Conservation (phyloP, 2,888 invertebrate genomes). For the Volucella zonaria region DNA sequence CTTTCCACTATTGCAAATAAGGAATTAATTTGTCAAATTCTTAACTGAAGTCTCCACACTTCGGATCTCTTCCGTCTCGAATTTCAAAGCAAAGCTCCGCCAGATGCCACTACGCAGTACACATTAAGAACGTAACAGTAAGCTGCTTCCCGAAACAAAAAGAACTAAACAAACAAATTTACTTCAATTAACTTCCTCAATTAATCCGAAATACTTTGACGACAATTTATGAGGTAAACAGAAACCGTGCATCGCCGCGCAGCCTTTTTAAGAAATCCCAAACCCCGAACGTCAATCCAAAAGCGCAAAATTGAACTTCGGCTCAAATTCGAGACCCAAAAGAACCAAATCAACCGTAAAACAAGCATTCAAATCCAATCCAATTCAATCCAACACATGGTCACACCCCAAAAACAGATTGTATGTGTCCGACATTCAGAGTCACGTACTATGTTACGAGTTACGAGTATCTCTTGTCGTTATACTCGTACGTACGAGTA, state of each 20-base stretch:
- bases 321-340: slow-evolving; percentile 2
- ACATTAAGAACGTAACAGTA: too few species aligned
- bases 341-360: slow-evolving; percentile 67
- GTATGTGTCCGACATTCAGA: slow-evolving; percentile 50
- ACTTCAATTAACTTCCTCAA: slow-evolving; percentile 58
- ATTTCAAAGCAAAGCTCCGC: too few species aligned
- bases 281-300: too few species aligned
- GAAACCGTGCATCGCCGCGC: neutral
- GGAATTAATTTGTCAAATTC: too few species aligned
- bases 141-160: too few species aligned
- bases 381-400: slow-evolving; percentile 46
- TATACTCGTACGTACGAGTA: neutral
- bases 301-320: too few species aligned
- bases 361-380: slow-evolving; percentile 55
- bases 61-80: too few species aligned
- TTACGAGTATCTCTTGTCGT: too few species aligned
- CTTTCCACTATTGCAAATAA: too few species aligned
- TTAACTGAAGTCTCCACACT: too few species aligned
- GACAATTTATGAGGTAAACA: slow-evolving; percentile 33
- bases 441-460: slow-evolving; percentile 37
- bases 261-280: slow-evolving; percentile 11
- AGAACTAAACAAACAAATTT: neutral
- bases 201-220: slow-evolving; percentile 28
- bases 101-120: too few species aligned
- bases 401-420: slow-evolving; percentile 61